phyloP scores from a whole-genome alignment of 2,888 invertebrate genomes.

The Nasonovia ribisnigri region DNA sequence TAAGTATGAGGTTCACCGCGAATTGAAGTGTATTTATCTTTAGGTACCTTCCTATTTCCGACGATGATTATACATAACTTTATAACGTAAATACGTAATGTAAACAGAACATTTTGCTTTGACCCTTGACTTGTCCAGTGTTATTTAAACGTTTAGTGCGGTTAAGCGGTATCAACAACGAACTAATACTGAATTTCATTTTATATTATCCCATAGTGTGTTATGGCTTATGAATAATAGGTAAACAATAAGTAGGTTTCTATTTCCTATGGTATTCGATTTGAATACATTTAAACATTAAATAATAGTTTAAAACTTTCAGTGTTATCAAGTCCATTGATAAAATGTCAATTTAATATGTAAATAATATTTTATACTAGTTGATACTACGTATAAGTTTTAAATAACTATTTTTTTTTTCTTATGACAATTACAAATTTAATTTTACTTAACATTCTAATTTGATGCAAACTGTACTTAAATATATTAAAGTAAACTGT shows the following conservation, averaged over 20 bases:
- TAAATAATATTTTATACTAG: background rate
- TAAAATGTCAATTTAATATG: background rate
- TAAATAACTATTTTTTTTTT: background rate
- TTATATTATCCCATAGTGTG: background rate
- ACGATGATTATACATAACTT: background rate
- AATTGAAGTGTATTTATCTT: slow-evolving; percentile 6
- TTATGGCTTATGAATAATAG: background rate
- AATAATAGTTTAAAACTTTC: background rate
- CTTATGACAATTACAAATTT: background rate
- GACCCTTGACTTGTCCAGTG: slow-evolving; percentile 16
- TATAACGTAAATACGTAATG: background rate
- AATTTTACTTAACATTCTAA: background rate
- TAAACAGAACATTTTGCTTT: slow-evolving; percentile 27
- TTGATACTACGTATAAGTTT: background rate
- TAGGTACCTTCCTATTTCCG: background rate
- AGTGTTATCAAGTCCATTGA: background rate
- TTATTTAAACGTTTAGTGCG: slow-evolving; percentile 6
- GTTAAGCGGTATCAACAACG: background rate
- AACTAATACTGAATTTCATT: background rate
- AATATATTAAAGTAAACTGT: background rate
- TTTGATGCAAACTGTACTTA: background rate
- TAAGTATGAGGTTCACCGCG: background rate
- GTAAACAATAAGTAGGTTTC: slow-evolving; percentile 19
- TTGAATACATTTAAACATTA: slow-evolving; percentile 15
- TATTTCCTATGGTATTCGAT: background rate